Conservation (phyloP, 2,888 invertebrate species). For the Chydorus sphaericus region DNA sequence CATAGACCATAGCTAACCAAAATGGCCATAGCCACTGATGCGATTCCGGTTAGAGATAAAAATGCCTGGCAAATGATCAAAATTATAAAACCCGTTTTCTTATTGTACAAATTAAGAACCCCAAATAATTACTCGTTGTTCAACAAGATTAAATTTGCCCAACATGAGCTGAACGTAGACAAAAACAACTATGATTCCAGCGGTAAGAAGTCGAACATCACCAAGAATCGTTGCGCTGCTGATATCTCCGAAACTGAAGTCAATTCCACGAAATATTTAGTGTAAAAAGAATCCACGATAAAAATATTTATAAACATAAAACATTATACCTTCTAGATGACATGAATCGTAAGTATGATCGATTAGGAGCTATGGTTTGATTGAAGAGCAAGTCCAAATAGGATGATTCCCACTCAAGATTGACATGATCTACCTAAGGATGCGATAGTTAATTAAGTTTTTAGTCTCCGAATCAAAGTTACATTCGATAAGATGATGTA, state of each 20-base stretch:
- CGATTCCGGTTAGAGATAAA: slow-evolving; percentile 49
- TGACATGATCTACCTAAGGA: slow-evolving; percentile 1
- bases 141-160: slow-evolving; percentile 57
- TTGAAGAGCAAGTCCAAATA: slow-evolving; percentile 5
- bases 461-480: too few species aligned
- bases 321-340: slow-evolving; percentile 1
- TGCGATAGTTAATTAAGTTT: not conserved
- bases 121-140: slow-evolving; percentile 45
- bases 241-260: slow-evolving; percentile 53
- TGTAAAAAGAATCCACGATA: not conserved
- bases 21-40: slow-evolving; percentile 58
- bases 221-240: slow-evolving; percentile 52
- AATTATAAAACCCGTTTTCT: not conserved
- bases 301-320: not conserved
- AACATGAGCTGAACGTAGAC: slow-evolving; percentile 55
- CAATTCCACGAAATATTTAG: not conserved
- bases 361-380: not conserved
- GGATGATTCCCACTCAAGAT: slow-evolving; percentile 4
- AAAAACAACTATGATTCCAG: slow-evolving; percentile 55
- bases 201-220: slow-evolving; percentile 50
- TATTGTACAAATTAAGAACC: slow-evolving; percentile 21
- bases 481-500: too few species aligned
- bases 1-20: slow-evolving; percentile 54
- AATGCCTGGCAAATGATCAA: slow-evolving; percentile 36
- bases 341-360: not conserved